A percentile compares a stretch with the other conserved stretches of the same genome.
These are phyloP conservation scores for Charina bottae DNA, from an alignment of 2,113 vertebrate species.

Conservation along the genomic window DNA sequence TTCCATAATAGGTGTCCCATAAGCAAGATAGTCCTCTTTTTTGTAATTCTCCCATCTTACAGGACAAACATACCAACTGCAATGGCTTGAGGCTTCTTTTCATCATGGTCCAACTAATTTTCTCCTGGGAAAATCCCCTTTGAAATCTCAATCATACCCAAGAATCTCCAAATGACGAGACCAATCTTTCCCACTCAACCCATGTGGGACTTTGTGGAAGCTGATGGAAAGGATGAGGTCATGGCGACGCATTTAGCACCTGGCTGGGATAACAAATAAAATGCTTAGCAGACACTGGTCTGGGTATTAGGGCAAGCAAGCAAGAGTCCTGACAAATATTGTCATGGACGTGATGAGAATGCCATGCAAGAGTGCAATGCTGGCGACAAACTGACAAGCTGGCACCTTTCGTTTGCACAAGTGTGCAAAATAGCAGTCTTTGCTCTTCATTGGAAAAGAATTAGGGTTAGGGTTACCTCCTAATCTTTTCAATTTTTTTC, in stretches of 20 bases:
- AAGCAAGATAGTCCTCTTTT: not conserved
- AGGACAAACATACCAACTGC: not conserved
- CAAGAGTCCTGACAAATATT: conserved; percentile 38
- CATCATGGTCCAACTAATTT: accelerated
- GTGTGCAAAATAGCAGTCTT: not conserved
- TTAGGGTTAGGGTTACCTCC: not conserved
- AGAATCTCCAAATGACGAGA: not conserved
- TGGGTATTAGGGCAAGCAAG: conserved; percentile 19
- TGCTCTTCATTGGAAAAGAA: not conserved
- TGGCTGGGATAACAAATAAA: conserved; percentile 32
- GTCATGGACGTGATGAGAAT: not conserved
- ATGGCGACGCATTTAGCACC: conserved; percentile 31
- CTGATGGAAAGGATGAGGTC: accelerated
- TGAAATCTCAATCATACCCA: accelerated
- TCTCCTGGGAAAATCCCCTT: not conserved
- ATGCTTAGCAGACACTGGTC: accelerated
- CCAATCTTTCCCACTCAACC: accelerated
- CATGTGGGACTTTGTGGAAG: not conserved
- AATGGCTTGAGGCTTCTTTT: not conserved
- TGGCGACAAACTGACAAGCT: not conserved
- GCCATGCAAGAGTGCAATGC: not conserved
- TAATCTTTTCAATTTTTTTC: not conserved
- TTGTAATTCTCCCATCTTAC: not conserved
- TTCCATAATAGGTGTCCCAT: not conserved
- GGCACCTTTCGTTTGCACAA: not conserved